phyloP scores from a whole-genome alignment of 2,888 invertebrate genomes.

The Noctua fimbriata region DNA sequence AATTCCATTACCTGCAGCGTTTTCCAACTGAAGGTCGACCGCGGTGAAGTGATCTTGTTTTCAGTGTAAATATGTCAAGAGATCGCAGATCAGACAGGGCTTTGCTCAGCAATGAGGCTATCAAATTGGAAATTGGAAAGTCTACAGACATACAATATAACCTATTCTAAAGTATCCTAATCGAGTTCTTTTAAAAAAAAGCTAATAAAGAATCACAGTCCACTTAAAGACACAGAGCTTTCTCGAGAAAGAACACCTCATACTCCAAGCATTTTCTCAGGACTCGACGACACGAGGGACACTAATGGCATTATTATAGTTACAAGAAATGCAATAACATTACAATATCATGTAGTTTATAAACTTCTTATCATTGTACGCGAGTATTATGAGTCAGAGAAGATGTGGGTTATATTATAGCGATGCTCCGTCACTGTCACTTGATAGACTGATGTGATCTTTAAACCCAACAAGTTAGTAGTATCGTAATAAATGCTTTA shows the following conservation, averaged over 20 bases:
- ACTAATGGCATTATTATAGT: background rate
- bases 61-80: background rate
- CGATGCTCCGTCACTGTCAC: slow-evolving; percentile 30
- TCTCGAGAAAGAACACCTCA: slow-evolving; percentile 23
- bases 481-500: slow-evolving; percentile 17
- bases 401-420: slow-evolving; percentile 44
- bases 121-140: background rate
- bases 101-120: background rate
- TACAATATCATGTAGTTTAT: slow-evolving; percentile 21
- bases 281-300: background rate
- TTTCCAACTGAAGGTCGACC: background rate
- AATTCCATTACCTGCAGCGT: background rate
- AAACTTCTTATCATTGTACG: slow-evolving; percentile 38
- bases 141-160: background rate
- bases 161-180: background rate
- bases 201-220: background rate
- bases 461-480: slow-evolving; percentile 43
- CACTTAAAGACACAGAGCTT: background rate
- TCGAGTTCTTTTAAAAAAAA: background rate
- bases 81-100: background rate
- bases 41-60: background rate
- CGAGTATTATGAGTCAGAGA: slow-evolving; percentile 49
- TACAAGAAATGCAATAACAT: slow-evolving; percentile 34
- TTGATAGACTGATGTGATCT: slow-evolving; percentile 47
- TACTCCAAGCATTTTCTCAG: slow-evolving; percentile 21